phyloP scores from a whole-genome alignment of 1,140 invertebrate genomes.

The Nebria ingens region DNA sequence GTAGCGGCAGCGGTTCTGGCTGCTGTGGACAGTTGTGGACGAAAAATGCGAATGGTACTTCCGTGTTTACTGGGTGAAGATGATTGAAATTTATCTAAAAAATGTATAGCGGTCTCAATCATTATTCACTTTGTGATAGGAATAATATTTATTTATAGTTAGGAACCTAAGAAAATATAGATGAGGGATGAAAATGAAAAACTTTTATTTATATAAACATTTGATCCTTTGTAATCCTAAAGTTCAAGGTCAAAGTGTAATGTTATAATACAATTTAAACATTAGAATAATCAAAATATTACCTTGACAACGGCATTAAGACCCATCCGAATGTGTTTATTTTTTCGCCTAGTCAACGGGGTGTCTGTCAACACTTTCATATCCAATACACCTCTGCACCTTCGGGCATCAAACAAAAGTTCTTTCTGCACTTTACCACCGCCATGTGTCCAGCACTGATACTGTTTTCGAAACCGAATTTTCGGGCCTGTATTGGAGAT shows the following conservation, averaged over 20 bases:
- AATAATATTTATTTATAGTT: too few relatives aligned
- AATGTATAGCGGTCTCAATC: too few relatives aligned
- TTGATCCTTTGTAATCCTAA: too few relatives aligned
- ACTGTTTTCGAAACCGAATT: slow-evolving; percentile 32
- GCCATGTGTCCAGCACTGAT: slow-evolving; percentile 31
- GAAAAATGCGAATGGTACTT: slow-evolving; percentile 25
- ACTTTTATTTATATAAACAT: too few relatives aligned
- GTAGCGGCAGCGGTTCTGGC: slow-evolving; percentile 23
- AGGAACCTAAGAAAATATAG: too few relatives aligned
- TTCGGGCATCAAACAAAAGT: slow-evolving; percentile 29
- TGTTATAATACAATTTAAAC: too few relatives aligned
- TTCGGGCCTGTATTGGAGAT: slow-evolving; percentile 33
- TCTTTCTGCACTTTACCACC: slow-evolving; percentile 28
- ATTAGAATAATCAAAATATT: slow-evolving; percentile 12
- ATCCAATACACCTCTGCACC: slow-evolving; percentile 30
- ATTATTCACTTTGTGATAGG: too few relatives aligned
- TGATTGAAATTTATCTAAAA: slow-evolving; percentile 31
- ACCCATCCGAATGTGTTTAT: slow-evolving; percentile 28
- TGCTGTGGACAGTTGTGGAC: slow-evolving; percentile 30
- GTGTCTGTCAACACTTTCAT: slow-evolving; percentile 31
- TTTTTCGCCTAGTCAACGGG: slow-evolving; percentile 25
- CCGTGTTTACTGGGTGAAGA: slow-evolving; percentile 26
- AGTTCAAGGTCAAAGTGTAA: too few relatives aligned
- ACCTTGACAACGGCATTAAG: slow-evolving; percentile 32
- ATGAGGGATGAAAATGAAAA: too few relatives aligned